These are phyloP conservation scores for Heterodera schachtii DNA, from an alignment of 1,140 invertebrate genomes.

Conservation along the genomic window DNA sequence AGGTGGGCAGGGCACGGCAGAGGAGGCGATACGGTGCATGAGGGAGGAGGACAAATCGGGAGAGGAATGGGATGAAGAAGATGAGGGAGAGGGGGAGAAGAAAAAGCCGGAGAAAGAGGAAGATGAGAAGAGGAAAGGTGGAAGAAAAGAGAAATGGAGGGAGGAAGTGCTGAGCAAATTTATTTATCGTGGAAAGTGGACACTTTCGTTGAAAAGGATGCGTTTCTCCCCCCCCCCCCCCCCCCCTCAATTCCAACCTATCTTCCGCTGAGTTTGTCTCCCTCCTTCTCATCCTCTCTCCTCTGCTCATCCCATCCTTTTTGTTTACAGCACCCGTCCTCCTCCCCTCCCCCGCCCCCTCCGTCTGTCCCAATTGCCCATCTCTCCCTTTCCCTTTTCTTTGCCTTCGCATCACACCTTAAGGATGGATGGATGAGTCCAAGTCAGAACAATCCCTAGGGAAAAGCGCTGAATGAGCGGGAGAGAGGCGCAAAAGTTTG, in stretches of 20 bases:
- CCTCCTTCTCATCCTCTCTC: neutral
- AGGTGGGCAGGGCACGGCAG: neutral
- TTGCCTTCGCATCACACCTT: slow-evolving; percentile 7
- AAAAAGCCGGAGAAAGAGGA: too few species aligned
- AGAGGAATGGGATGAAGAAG: neutral
- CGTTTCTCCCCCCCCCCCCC: neutral
- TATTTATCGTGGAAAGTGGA: neutral
- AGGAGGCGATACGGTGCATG: neutral
- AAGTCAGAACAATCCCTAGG: neutral
- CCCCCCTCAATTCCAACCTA: neutral
- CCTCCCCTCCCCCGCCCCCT: neutral
- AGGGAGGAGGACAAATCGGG: neutral
- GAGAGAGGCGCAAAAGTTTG: slow-evolving; percentile 12
- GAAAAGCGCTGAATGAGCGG: neutral
- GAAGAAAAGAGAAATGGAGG: too few species aligned
- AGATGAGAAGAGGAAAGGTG: too few species aligned
- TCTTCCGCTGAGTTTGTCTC: neutral
- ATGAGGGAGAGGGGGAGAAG: neutral
- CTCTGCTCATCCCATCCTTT: neutral
- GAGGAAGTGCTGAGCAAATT: too few species aligned
- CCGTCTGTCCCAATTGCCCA: slow-evolving; percentile 10
- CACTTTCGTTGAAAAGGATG: neutral
- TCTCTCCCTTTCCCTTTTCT: neutral
- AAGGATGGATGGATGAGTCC: slow-evolving; percentile 17
- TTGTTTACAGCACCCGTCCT: slow-evolving; percentile 1